Conservation (phyloP, 2,113 vertebrate species). For the Forbesichthys agassizii region DNA sequence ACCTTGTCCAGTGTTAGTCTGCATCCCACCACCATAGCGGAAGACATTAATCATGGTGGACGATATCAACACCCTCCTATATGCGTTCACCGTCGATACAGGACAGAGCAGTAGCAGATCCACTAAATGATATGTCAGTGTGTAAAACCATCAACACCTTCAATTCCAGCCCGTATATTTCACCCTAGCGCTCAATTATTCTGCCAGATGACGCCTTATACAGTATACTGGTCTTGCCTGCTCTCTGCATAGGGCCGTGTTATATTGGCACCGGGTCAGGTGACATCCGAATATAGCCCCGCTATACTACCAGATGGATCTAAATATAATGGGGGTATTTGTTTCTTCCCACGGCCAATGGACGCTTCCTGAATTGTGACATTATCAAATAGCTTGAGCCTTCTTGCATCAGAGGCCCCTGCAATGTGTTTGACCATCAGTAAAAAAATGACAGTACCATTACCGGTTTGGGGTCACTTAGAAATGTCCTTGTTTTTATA, state of each 20-base stretch:
- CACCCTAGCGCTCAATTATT: background rate
- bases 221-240: background rate
- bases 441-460: too few relatives aligned
- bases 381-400: background rate
- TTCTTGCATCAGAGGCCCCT: background rate
- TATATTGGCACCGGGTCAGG: background rate
- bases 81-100: too few relatives aligned
- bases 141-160: background rate
- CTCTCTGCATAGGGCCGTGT: background rate
- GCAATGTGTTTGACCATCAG: background rate
- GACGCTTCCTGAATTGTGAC: background rate
- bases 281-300: background rate
- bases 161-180: background rate
- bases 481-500: too few relatives aligned
- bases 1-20: too few relatives aligned
- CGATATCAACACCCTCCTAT: too few relatives aligned
- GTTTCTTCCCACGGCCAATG: background rate
- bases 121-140: too few relatives aligned
- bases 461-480: too few relatives aligned
- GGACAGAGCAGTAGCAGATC: too few relatives aligned
- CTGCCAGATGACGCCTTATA: slow-evolving; percentile 4
- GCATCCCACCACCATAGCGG: too few relatives aligned
- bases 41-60: too few relatives aligned
- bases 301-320: background rate
- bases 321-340: background rate